phyloP scores from a whole-genome alignment of 2,797 vertebrate species.

The Bovichtus variegatus region DNA sequence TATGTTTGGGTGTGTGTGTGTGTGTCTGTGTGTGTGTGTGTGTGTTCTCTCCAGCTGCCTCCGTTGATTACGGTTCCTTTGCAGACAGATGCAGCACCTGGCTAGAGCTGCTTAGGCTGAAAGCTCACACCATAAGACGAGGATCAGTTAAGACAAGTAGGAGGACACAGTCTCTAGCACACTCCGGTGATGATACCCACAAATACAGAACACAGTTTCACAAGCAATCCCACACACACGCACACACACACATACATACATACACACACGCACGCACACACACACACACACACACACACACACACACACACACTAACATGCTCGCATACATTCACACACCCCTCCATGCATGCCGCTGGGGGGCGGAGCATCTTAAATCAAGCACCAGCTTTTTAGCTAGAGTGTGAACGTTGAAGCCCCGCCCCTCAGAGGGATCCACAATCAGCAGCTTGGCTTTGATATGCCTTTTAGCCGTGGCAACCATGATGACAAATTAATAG shows the following conservation, averaged over 20 bases:
- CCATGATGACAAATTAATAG: constrained; percentile 18
- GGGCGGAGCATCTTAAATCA: constrained; percentile 83
- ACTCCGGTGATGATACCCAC: constrained; percentile 91
- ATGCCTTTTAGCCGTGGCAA: constrained; percentile 46
- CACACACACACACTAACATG: constrained; percentile 4
- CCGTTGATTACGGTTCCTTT: constrained; percentile 99
- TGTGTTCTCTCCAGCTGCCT: constrained; percentile 94
- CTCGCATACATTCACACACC: constrained; percentile 73
- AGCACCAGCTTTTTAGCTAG: constrained; percentile 76
- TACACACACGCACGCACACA: constrained; percentile 56
- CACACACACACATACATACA: constrained; percentile 19
- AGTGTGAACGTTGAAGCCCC: constrained; percentile 89
- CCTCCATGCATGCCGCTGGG: constrained; percentile 85
- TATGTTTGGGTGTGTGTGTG: constrained; percentile 51
- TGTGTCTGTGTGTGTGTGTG: constrained; percentile 32
- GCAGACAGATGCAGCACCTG: constrained; percentile 99
- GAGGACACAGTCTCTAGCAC: constrained; percentile 94
- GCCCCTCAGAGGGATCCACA: constrained; percentile 69
- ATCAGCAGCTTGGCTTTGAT: constrained; percentile 63
- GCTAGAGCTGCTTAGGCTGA: constrained; percentile 99
- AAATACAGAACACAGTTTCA: constrained; percentile 80
- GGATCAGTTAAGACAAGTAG: constrained; percentile 99
- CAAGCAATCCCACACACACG: constrained; percentile 24
- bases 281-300: constrained; percentile 61
- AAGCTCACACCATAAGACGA: constrained; percentile 99